phyloP scores from a whole-genome alignment of 2,113 vertebrate genomes.

The human region GRCh38 chr5:19736501-19737000 shows the following conservation, averaged over 20 bases:
- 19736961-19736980: background rate
- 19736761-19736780: background rate
- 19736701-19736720: background rate
- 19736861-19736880: background rate
- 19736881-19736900: background rate
- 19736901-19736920: background rate
- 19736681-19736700: background rate
- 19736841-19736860: background rate
- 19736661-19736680: background rate
- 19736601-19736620: background rate
- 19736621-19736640: background rate
- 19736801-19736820: background rate
- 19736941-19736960: background rate
- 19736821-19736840: background rate
- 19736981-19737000: background rate
- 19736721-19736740: background rate
- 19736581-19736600: background rate
- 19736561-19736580: background rate
- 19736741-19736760: background rate
- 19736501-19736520: background rate
- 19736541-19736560: background rate
- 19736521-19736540: background rate
- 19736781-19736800: background rate
- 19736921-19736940: background rate
- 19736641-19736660: background rate